A percentile compares a stretch with the other conserved stretches of the same genome.
These are phyloP conservation scores for Channa striata DNA, from an alignment of 2,797 vertebrate species.

Conservation along the genomic window DNA sequence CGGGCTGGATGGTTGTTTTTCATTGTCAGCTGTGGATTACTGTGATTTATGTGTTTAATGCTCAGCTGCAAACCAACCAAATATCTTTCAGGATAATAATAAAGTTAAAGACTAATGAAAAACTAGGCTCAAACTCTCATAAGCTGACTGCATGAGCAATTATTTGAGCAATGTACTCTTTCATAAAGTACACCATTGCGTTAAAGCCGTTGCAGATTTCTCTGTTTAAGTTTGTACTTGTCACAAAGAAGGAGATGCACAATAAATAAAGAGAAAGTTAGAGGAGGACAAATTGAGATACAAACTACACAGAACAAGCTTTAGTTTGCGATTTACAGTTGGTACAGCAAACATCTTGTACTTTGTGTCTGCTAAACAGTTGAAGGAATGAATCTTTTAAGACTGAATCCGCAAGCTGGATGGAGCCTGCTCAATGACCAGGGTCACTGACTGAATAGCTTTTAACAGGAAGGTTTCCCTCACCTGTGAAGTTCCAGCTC, in stretches of 20 bases:
- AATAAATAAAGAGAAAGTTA: not conserved
- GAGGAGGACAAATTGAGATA: not conserved
- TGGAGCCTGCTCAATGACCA: not conserved
- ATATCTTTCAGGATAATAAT: slow-evolving; percentile 27
- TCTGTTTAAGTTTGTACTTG: not conserved
- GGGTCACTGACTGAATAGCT: slow-evolving; percentile 18
- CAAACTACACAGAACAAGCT: not conserved
- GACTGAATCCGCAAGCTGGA: slow-evolving; percentile 1
- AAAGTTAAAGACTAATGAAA: slow-evolving; percentile 31
- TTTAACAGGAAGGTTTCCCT: slow-evolving; percentile 10
- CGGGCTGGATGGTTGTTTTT: slow-evolving; percentile 9
- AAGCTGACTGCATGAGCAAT: slow-evolving; percentile 12
- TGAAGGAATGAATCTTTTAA: not conserved
- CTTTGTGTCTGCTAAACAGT: not conserved
- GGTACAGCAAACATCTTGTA: not conserved
- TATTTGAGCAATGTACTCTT: slow-evolving; percentile 1
- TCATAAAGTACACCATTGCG: slow-evolving; percentile 3
- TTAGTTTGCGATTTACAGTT: not conserved
- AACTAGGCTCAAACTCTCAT: not conserved
- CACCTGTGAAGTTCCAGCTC: slow-evolving; percentile 1
- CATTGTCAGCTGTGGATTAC: slow-evolving; percentile 12
- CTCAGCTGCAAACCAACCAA: slow-evolving; percentile 7
- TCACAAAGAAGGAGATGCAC: slow-evolving; percentile 4
- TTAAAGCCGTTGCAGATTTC: not conserved
- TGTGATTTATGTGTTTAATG: slow-evolving; percentile 42